These are phyloP conservation scores for Nycticryphes semicollaris DNA, from an alignment of 2,113 vertebrate genomes.

Conservation along the genomic window DNA sequence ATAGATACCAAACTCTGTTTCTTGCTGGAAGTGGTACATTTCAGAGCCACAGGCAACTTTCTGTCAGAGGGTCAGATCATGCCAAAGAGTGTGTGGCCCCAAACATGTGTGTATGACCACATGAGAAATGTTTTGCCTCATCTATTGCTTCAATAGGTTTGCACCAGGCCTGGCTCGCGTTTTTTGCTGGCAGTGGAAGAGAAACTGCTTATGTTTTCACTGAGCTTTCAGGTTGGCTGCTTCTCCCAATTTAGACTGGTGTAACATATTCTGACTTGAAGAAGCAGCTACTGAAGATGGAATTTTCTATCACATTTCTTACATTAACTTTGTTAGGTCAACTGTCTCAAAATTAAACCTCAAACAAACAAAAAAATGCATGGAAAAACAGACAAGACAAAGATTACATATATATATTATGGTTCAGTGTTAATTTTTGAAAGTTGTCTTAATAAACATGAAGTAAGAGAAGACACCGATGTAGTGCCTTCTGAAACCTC, in stretches of 20 bases:
- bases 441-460: background rate
- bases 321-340: background rate
- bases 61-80: background rate
- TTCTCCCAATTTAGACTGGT: background rate
- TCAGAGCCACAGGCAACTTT: background rate
- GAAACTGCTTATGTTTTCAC: background rate
- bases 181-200: background rate
- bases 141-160: background rate
- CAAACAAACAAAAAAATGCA: background rate
- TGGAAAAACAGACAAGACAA: background rate
- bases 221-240: background rate
- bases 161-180: background rate
- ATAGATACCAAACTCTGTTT: background rate
- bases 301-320: background rate
- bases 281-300: background rate
- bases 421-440: background rate
- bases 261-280: background rate
- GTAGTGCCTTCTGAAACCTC: background rate
- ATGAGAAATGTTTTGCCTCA: background rate
- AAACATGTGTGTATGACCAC: background rate
- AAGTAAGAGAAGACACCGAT: background rate
- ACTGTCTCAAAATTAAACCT: background rate
- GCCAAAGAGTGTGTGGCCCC: background rate
- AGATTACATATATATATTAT: background rate
- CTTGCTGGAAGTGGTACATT: background rate